These are phyloP conservation scores for Thamnophis sirtalis DNA, from an alignment of 2,113 vertebrate genomes.

Conservation along the genomic window DNA sequence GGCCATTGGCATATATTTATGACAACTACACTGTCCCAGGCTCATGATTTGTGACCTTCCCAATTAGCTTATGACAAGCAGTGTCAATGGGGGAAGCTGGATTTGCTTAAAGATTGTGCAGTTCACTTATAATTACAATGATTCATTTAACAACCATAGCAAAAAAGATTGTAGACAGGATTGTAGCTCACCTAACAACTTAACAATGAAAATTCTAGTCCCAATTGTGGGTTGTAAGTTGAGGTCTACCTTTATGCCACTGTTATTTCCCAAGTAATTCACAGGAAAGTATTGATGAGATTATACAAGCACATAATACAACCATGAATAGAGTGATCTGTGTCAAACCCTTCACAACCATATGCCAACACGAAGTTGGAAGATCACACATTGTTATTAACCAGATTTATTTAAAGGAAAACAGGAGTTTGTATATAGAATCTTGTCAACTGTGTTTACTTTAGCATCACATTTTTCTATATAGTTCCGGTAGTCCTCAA, in stretches of 20 bases:
- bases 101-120: neutral
- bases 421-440: neutral
- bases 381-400: neutral
- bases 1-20: neutral
- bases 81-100: neutral
- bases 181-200: neutral
- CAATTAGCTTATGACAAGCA: neutral
- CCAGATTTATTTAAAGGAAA: neutral
- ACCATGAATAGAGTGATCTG: neutral
- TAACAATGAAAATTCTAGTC: neutral
- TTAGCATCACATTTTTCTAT: neutral
- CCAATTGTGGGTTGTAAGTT: neutral
- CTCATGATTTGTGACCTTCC: neutral
- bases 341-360: neutral
- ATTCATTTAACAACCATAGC: neutral
- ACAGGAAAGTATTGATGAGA: neutral
- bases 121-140: neutral
- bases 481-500: neutral
- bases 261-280: neutral
- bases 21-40: neutral
- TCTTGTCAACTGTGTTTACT: neutral
- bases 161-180: neutral
- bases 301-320: neutral
- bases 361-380: neutral
- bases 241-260: neutral